Evolutionary conservation across 1,140 invertebrate genomes (phyloP).

Genomic region (fruit fly (Drosophila melanogaster)): Release_6_plus_ISO1_MT NT_037436.4:20414501-20415000

Average conservation of each 20-base stretch:
- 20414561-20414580: constrained; percentile 31
- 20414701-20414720: constrained; percentile 30
- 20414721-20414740: constrained; percentile 1
- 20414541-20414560: constrained; percentile 31
- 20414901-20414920: constrained; percentile 27
- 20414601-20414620: constrained; percentile 34
- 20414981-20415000: constrained; percentile 27
- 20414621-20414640: constrained; percentile 45
- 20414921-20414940: constrained; percentile 36
- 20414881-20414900: constrained; percentile 16
- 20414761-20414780: background rate
- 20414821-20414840: constrained; percentile 5
- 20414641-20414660: constrained; percentile 38
- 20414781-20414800: constrained; percentile 5
- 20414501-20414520: constrained; percentile 29
- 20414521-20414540: constrained; percentile 30
- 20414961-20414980: constrained; percentile 31
- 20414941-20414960: constrained; percentile 10
- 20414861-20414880: constrained; percentile 28
- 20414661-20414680: constrained; percentile 29
- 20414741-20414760: constrained; percentile 8
- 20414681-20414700: constrained; percentile 43
- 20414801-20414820: constrained; percentile 26
- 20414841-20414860: constrained; percentile 17
- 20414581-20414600: constrained; percentile 26